Evolutionary conservation across 1,140 invertebrate species (phyloP).

Genomic region (Lanistes nyassanus): DNA sequence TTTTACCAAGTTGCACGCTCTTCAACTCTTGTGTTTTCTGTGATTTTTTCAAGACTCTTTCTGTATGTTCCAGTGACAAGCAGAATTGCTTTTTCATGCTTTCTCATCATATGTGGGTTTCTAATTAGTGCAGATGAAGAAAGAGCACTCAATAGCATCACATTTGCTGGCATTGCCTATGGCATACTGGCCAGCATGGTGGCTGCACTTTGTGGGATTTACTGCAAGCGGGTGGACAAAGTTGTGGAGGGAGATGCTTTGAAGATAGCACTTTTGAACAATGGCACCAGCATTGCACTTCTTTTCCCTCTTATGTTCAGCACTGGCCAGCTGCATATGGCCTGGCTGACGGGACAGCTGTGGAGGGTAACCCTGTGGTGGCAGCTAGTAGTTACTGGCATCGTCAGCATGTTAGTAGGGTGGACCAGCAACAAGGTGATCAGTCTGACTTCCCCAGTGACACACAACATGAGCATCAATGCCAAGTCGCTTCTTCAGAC

Average conservation of each 20-base stretch:
- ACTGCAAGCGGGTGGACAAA: constrained; percentile 47
- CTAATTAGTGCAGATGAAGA: constrained; percentile 64
- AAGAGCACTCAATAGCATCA: constrained; percentile 53
- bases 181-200: constrained; percentile 61
- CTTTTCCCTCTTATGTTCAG: constrained; percentile 55
- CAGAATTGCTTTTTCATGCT: constrained; percentile 52
- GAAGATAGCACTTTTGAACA: constrained; percentile 58
- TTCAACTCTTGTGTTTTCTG: constrained; percentile 63
- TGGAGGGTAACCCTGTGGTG: constrained; percentile 45
- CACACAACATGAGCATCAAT: constrained; percentile 66
- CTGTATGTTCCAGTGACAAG: constrained; percentile 48
- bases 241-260: constrained; percentile 51
- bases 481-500: constrained; percentile 65
- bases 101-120: constrained; percentile 59
- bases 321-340: constrained; percentile 48
- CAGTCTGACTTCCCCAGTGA: constrained; percentile 63
- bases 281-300: constrained; percentile 57
- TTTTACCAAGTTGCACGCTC: constrained; percentile 66
- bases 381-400: constrained; percentile 52
- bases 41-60: constrained; percentile 55
- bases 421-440: constrained; percentile 65
- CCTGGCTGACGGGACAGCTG: not conserved
- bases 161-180: constrained; percentile 58
- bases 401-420: constrained; percentile 58
- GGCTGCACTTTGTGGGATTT: constrained; percentile 61